These are phyloP conservation scores for Ctenochaetus hawaiiensis DNA, from an alignment of 2,797 vertebrate species.

Conservation along the genomic window DNA sequence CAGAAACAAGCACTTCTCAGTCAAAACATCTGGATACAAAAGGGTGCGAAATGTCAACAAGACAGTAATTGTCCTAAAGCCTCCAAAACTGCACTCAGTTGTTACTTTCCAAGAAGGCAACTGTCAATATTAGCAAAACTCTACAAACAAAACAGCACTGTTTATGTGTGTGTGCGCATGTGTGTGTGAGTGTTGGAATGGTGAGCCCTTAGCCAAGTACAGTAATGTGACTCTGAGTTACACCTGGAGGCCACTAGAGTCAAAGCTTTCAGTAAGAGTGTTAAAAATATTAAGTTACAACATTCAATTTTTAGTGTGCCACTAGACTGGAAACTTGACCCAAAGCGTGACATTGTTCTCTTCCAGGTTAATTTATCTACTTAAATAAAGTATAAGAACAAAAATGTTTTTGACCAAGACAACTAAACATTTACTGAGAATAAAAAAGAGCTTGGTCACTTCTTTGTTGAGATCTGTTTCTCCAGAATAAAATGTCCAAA, in stretches of 20 bases:
- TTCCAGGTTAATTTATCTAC: slow-evolving; percentile 9
- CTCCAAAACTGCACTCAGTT: slow-evolving; percentile 49
- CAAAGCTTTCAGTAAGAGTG: slow-evolving; percentile 60
- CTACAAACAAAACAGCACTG: slow-evolving; percentile 58
- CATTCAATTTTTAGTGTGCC: slow-evolving; percentile 43
- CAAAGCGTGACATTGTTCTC: slow-evolving; percentile 37
- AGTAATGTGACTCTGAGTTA: slow-evolving; percentile 67
- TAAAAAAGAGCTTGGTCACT: background rate
- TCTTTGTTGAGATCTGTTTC: background rate
- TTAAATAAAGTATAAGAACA: slow-evolving; percentile 38
- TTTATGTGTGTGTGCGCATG: slow-evolving; percentile 15
- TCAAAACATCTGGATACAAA: slow-evolving; percentile 71
- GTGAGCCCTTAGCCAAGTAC: slow-evolving; percentile 41
- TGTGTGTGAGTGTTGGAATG: slow-evolving; percentile 14
- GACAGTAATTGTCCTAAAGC: slow-evolving; percentile 25
- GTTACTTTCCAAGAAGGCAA: slow-evolving; percentile 47
- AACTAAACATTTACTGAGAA: background rate
- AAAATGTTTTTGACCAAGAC: slow-evolving; percentile 1
- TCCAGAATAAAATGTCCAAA: background rate
- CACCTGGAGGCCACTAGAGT: slow-evolving; percentile 67
- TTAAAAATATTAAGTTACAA: slow-evolving; percentile 71
- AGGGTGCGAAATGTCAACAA: slow-evolving; percentile 63
- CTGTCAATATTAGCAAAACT: slow-evolving; percentile 68
- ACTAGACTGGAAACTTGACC: slow-evolving; percentile 59
- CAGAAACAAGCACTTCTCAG: slow-evolving; percentile 52